These are phyloP conservation scores for Tetramorium parvispinum DNA, from an alignment of 1,140 invertebrate species.

Conservation along the genomic window DNA sequence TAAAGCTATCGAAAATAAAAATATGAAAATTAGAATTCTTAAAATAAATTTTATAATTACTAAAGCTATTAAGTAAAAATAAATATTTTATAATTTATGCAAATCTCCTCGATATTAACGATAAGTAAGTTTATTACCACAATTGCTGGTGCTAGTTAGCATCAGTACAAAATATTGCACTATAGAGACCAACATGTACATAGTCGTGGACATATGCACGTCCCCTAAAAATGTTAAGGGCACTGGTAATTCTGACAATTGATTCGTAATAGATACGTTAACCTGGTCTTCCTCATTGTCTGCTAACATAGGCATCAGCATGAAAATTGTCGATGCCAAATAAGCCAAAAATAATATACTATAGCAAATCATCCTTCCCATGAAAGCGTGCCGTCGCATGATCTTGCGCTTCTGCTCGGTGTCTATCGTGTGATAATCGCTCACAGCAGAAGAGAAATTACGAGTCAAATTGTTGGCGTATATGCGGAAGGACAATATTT, in stretches of 20 bases:
- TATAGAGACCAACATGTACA: background rate
- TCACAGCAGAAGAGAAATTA: slow-evolving; percentile 48
- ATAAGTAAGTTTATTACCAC: slow-evolving; percentile 41
- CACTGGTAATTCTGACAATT: background rate
- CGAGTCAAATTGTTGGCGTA: background rate
- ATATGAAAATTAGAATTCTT: background rate
- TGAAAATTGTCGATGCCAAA: background rate
- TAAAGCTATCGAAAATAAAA: background rate
- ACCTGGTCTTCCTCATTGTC: background rate
- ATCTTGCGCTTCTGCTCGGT: background rate
- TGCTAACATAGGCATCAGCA: background rate
- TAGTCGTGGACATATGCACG: background rate
- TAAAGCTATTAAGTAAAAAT: background rate
- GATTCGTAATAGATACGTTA: slow-evolving; percentile 9
- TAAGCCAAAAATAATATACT: background rate
- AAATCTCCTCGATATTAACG: background rate
- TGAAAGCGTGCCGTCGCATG: slow-evolving; percentile 35
- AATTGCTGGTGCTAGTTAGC: slow-evolving; percentile 4
- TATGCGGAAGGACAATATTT: slow-evolving; percentile 4
- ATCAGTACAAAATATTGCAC: background rate
- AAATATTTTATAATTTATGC: background rate
- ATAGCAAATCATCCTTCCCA: slow-evolving; percentile 1
- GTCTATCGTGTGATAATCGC: slow-evolving; percentile 24
- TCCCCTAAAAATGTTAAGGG: background rate
- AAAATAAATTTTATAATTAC: background rate